Conservation (phyloP, 2,888 invertebrate genomes). For the Vanessa cardui region DNA sequence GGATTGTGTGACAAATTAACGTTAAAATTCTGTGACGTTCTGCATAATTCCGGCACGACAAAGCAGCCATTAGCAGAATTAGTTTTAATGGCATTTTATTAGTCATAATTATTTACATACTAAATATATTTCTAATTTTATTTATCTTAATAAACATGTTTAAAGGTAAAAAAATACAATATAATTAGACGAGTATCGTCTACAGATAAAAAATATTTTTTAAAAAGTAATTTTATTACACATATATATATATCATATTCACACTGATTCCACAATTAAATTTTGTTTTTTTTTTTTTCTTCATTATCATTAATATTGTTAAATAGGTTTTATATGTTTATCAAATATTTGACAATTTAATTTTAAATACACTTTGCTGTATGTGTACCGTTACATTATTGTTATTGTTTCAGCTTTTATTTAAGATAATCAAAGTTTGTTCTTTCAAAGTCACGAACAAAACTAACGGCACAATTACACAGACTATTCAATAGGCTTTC, state of each 20-base stretch:
- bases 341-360: too few relatives aligned
- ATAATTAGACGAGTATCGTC: too few relatives aligned
- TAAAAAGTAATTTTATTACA: too few relatives aligned
- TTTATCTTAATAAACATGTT: too few relatives aligned
- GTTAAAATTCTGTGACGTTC: background rate
- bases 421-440: conserved; percentile 4
- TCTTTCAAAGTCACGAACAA: conserved; percentile 6
- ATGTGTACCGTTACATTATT: background rate
- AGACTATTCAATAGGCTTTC: conserved; percentile 41
- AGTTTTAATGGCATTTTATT: background rate
- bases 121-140: too few relatives aligned
- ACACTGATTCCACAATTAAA: too few relatives aligned
- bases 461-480: conserved; percentile 28
- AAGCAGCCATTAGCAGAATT: background rate
- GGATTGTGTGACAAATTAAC: background rate
- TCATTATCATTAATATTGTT: too few relatives aligned
- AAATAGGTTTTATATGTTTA: background rate
- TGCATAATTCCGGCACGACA: background rate
- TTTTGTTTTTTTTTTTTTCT: too few relatives aligned
- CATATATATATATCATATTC: too few relatives aligned
- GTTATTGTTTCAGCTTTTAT: conserved; percentile 3
- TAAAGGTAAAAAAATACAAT: too few relatives aligned
- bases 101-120: too few relatives aligned
- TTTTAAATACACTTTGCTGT: background rate
- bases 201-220: too few relatives aligned